These are phyloP conservation scores for Phrynocephalus forsythii DNA, from an alignment of 2,797 vertebrate genomes.

Conservation along the genomic window DNA sequence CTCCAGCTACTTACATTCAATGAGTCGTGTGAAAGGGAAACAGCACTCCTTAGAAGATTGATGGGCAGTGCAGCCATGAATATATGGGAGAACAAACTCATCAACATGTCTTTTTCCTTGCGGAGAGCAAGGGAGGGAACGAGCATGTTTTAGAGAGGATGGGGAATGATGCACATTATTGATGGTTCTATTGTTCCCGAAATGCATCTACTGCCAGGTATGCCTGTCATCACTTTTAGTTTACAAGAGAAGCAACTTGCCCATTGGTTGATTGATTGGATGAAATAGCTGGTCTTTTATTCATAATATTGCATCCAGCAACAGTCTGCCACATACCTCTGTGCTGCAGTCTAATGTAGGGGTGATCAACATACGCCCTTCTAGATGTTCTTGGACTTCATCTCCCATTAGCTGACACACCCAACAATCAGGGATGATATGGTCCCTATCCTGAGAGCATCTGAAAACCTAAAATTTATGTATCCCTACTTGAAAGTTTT, in stretches of 20 bases:
- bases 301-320: neutral
- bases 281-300: neutral
- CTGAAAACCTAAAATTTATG: neutral
- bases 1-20: neutral
- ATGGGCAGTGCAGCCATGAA: slow-evolving; percentile 32
- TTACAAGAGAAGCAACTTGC: neutral
- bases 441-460: neutral
- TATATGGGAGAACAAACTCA: slow-evolving; percentile 16
- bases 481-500: no score
- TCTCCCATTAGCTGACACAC: neutral
- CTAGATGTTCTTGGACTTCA: neutral
- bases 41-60: neutral
- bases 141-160: neutral
- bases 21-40: neutral
- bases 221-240: neutral
- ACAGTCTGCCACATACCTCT: neutral
- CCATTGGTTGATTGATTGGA: neutral
- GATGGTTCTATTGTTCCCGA: neutral
- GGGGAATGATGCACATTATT: neutral
- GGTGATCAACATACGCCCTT: no score
- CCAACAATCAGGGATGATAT: neutral
- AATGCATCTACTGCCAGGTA: neutral
- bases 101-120: neutral
- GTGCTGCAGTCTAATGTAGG: no score
- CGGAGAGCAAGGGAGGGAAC: neutral